Percentiles rank a stretch among this genome's conserved stretches.
phyloP scores from a whole-genome alignment of 2,113 vertebrate species.

The Salvelinus fontinalis region DNA sequence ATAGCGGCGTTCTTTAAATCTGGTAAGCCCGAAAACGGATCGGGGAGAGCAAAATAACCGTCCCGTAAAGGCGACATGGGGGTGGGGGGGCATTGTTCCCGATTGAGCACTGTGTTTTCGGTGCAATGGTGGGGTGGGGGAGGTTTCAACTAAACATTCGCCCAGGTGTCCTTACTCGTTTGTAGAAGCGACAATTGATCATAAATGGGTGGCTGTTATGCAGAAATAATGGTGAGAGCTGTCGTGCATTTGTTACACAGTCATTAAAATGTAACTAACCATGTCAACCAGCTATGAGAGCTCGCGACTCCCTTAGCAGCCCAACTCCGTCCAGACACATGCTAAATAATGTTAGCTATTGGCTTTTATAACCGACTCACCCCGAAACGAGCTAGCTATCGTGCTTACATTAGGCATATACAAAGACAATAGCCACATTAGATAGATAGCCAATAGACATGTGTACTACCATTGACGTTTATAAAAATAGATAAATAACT shows the following conservation, averaged over 20 bases:
- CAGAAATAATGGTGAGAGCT: not conserved
- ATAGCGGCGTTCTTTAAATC: slow-evolving; percentile 88
- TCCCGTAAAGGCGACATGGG: slow-evolving; percentile 17
- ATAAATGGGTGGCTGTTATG: not conserved
- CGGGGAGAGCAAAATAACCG: slow-evolving; percentile 28
- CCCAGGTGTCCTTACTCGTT: not conserved
- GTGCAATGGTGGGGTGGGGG: not conserved
- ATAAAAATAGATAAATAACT: too few relatives aligned
- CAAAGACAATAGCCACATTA: not conserved
- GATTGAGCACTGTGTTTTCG: slow-evolving; percentile 27
- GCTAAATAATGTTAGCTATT: not conserved
- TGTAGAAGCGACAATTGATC: not conserved
- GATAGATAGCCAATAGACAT: not conserved
- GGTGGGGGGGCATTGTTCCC: slow-evolving; percentile 54
- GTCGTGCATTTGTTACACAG: slow-evolving; percentile 28
- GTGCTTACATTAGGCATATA: not conserved
- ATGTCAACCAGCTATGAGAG: slow-evolving; percentile 24
- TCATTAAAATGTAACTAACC: not conserved
- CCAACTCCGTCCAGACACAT: not conserved
- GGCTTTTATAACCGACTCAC: not conserved
- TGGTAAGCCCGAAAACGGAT: slow-evolving; percentile 75
- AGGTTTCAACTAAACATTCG: not conserved
- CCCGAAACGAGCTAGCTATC: not conserved
- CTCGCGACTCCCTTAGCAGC: slow-evolving; percentile 23
- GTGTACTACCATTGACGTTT: too few relatives aligned